Base-by-base conservation (phyloP, 2,888 invertebrate species). In the Nephrocerus scutellatus region DNA sequence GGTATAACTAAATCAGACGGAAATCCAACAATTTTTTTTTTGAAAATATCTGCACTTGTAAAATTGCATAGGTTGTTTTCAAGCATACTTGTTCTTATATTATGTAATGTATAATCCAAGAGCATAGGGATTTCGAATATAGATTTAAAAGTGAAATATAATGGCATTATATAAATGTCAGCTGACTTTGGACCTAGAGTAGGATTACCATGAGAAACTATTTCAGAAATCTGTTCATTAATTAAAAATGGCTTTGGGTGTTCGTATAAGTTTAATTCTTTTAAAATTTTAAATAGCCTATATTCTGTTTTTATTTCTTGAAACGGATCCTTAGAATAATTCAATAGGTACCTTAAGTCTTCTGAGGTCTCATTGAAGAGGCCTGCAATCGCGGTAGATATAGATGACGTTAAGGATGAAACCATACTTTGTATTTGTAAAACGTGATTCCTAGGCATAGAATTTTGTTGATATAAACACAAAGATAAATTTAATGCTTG, bases 101-200 rank as follows among this genome's bases (percentile, higher is more conserved):
- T 42, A 34, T 34, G 23, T 26, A 38, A 16, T 30, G 42, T 38
- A 10, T 25, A 25, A 26, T 41, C 19, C 21, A 41, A 28, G 16
- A 41, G 33, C 21, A 30, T 37, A 30, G 41, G 41, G 30, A 41
- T 41, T 41, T 41, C 16, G 25, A 37, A 41, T 22, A 41, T 37
- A 9, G 18, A 9, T 19, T 37, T 21, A 26, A 41, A 33, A 16
- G 26, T 34, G 20, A 38, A 42, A 14, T 42, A 26, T 21, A 42
- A 22, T 8, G 37, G 37, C 38, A 38, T 35, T n/a, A 43, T 25
- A 30, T 39, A 39, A 39, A 43, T 36, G 15, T 26, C 21, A 16
- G 32, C n/a, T 20, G 26, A 19, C 18, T 36, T 41, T 15, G 36
- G 41, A 26, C 21, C 38, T n/a, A 30, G 13, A 12, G 16, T 16